Evolutionary conservation across 2,888 invertebrate species (phyloP).

Genomic region (Tetropium fuscum): DNA sequence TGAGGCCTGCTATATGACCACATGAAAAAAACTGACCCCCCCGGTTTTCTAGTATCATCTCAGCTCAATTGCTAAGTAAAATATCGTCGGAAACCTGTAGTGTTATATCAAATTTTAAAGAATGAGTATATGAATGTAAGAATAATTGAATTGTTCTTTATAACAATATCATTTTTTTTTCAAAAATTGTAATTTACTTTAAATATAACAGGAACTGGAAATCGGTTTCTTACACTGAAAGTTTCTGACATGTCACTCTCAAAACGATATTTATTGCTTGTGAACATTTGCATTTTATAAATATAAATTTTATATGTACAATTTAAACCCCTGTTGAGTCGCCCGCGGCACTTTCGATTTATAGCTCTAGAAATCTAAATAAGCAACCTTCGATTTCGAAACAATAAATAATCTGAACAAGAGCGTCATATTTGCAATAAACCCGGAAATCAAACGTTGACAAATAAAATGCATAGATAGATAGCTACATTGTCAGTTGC

Average conservation of each 20-base stretch:
- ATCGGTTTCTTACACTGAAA: not conserved
- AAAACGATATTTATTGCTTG: too few relatives aligned
- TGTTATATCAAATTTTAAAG: too few relatives aligned
- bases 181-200: too few relatives aligned
- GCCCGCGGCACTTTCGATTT: not conserved
- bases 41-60: too few relatives aligned
- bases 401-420: conserved; percentile 13
- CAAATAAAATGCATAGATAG: conserved; percentile 20
- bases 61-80: too few relatives aligned
- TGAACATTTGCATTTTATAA: too few relatives aligned
- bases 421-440: conserved; percentile 13
- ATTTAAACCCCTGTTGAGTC: not conserved
- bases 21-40: too few relatives aligned
- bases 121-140: too few relatives aligned
- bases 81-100: too few relatives aligned
- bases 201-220: not conserved
- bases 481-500: conserved; percentile 10
- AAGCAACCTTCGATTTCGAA: conserved; percentile 9
- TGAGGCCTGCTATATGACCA: too few relatives aligned
- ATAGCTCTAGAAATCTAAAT: conserved; percentile 2
- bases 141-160: not conserved
- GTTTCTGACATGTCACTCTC: too few relatives aligned
- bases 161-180: not conserved
- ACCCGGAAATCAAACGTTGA: conserved; percentile 8
- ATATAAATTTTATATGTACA: too few relatives aligned